Percentiles rank a stretch among this genome's conserved stretches.
These are phyloP conservation scores for Clarias laeviceps DNA, from an alignment of 2,797 vertebrate genomes.

Conservation along the genomic window DNA sequence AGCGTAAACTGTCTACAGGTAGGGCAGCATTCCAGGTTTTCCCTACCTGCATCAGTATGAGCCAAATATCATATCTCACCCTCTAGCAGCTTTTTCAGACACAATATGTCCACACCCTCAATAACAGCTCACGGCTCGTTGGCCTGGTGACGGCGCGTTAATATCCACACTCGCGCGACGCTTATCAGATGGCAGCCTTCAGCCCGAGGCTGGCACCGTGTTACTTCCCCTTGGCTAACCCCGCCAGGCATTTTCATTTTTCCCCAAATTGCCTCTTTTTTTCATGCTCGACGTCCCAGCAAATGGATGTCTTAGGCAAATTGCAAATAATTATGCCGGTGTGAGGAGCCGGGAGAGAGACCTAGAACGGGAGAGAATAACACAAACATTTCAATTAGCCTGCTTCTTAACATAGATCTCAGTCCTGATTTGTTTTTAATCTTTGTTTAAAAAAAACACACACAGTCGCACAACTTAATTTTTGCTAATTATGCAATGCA, in stretches of 20 bases:
- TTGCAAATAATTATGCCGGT: conserved; percentile 99
- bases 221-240: conserved; percentile 90
- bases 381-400: conserved; percentile 98
- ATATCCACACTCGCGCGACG: conserved; percentile 87
- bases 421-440: conserved; percentile 36
- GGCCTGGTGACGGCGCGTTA: conserved; percentile 77
- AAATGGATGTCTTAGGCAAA: conserved; percentile 99
- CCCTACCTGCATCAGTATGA: conserved; percentile 10
- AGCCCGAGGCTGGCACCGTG: conserved; percentile 85
- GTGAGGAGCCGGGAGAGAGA: conserved; percentile 69
- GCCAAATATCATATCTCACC: conserved; percentile 53
- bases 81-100: conserved; percentile 64
- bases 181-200: conserved; percentile 87
- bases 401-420: conserved; percentile 82
- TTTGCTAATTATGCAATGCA: conserved; percentile 46
- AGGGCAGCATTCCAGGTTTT: conserved; percentile 13
- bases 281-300: conserved; percentile 99
- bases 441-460: conserved; percentile 21
- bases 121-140: conserved; percentile 81
- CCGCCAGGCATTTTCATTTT: conserved; percentile 89
- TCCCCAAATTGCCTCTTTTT: conserved; percentile 98
- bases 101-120: conserved; percentile 83
- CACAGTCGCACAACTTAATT: conserved; percentile 20
- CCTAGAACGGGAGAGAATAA: conserved; percentile 77
- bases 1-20: neutral